phyloP scores from a whole-genome alignment of 2,797 vertebrate genomes.

The Propithecus deckenii region DNA sequence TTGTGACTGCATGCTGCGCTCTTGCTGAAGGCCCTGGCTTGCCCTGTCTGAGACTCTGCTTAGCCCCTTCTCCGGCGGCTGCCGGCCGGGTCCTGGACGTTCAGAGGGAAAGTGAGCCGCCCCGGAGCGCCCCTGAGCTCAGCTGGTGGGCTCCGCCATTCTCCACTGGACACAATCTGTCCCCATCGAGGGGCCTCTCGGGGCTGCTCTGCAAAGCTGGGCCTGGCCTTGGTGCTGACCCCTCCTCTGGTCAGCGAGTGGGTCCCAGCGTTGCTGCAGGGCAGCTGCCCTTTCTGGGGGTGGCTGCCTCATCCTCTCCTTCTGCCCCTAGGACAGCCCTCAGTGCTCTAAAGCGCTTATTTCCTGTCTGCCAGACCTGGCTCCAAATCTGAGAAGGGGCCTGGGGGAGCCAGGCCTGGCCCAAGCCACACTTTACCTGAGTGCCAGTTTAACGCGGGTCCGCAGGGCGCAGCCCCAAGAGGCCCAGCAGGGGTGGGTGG shows the following conservation, averaged over 20 bases:
- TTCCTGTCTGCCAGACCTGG: neutral
- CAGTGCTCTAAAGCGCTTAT: rapidly evolving
- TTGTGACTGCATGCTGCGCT: rapidly evolving
- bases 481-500: no score
- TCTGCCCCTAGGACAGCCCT: neutral
- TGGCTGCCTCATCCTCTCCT: neutral
- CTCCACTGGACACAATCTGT: neutral
- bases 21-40: rapidly evolving
- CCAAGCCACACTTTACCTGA: rapidly evolving
- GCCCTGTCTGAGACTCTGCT: no score
- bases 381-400: neutral
- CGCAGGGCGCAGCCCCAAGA: rapidly evolving
- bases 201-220: neutral
- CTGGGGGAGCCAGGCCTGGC: neutral
- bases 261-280: rapidly evolving
- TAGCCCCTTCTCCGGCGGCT: rapidly evolving
- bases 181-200: rapidly evolving
- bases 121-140: neutral
- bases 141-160: rapidly evolving
- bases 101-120: neutral
- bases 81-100: rapidly evolving
- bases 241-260: no score
- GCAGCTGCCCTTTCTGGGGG: neutral
- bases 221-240: rapidly evolving
- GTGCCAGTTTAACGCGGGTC: rapidly evolving